Evolutionary conservation across 2,113 vertebrate genomes (phyloP).

Genomic region (Polypterus senegalus): DNA sequence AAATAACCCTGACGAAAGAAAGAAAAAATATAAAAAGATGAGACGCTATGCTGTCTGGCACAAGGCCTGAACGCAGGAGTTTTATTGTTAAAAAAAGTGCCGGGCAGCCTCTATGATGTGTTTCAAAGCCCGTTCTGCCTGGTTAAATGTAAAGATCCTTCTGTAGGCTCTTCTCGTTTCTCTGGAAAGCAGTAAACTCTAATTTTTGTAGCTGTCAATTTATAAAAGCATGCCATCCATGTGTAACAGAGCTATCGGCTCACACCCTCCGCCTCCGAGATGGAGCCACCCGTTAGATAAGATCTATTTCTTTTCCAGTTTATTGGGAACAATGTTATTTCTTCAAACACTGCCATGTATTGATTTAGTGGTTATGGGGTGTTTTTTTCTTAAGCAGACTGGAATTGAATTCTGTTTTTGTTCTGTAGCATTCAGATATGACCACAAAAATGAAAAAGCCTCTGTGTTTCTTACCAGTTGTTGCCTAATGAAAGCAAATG

Average conservation of each 20-base stretch:
- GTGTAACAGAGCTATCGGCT: conserved; percentile 29
- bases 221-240: conserved; percentile 31
- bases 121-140: conserved; percentile 24
- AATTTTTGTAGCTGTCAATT: conserved; percentile 45
- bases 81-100: background rate
- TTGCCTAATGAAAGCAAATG: background rate
- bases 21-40: too few species aligned
- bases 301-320: conserved; percentile 7
- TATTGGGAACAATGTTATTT: conserved; percentile 25
- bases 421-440: conserved; percentile 11
- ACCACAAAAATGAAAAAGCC: conserved; percentile 3
- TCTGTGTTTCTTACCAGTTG: background rate
- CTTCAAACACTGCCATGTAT: conserved; percentile 29
- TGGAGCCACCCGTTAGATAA: conserved; percentile 18
- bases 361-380: conserved; percentile 34
- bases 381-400: conserved; percentile 18
- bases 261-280: conserved; percentile 23
- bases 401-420: conserved; percentile 24
- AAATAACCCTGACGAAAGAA: too few species aligned
- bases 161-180: conserved; percentile 34
- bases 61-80: background rate
- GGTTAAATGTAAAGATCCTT: conserved; percentile 29
- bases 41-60: background rate
- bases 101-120: conserved; percentile 15
- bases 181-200: conserved; percentile 41